Conservation (phyloP, 2,888 invertebrate species). For the Heliconius cydno region DNA sequence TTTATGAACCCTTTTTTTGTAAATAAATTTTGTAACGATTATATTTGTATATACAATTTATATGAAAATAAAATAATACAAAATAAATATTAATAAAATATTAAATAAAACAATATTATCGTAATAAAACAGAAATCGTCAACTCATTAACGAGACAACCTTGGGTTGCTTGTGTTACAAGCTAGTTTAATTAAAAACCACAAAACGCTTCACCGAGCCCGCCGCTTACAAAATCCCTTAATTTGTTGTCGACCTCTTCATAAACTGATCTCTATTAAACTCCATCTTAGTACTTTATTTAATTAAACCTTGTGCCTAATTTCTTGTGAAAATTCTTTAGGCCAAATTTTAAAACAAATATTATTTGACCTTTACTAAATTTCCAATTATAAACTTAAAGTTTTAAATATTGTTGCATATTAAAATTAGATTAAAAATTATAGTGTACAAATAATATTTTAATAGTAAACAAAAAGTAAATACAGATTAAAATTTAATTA, state of each 20-base stretch:
- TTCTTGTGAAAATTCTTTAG: conserved; percentile 45
- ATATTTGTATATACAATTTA: background rate
- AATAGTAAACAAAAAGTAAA: too few relatives aligned
- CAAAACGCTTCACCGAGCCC: conserved; percentile 71
- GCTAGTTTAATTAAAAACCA: conserved; percentile 79
- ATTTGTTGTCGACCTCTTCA: conserved; percentile 52
- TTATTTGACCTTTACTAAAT: conserved; percentile 19
- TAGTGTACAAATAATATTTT: too few relatives aligned
- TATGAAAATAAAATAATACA: background rate
- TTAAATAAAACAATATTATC: conserved; percentile 38
- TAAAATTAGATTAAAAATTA: background rate
- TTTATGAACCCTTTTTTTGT: background rate
- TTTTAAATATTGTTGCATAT: background rate
- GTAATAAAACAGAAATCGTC: conserved; percentile 66
- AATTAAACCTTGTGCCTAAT: conserved; percentile 45
- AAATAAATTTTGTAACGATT: background rate
- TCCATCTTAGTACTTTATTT: conserved; percentile 39
- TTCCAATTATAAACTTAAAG: conserved; percentile 5
- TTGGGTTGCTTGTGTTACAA: conserved; percentile 70
- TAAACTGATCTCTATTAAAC: conserved; percentile 44
- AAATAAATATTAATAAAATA: background rate
- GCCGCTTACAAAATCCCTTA: conserved; percentile 74
- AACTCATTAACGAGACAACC: conserved; percentile 74
- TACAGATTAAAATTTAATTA: too few relatives aligned
- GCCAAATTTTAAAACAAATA: conserved; percentile 32